Evolutionary conservation across 2,797 vertebrate species (phyloP).

Genomic region (Chelidonichthys spinosus): DNA sequence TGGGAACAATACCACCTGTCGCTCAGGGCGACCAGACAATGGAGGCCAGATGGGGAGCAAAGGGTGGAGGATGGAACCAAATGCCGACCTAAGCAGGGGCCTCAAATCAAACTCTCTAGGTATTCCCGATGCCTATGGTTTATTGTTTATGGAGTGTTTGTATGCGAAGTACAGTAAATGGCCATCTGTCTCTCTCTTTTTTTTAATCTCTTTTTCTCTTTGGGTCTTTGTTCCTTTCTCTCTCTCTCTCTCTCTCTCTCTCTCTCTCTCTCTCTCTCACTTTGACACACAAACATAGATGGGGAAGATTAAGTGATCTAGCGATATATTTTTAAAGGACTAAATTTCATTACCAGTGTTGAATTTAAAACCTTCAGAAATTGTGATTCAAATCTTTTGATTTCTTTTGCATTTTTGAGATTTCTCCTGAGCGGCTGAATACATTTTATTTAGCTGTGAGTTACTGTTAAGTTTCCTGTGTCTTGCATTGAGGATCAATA

Average conservation of each 20-base stretch:
- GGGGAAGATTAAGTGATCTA: background rate
- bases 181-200: slow-evolving; percentile 48
- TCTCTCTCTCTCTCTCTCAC: slow-evolving; percentile 7
- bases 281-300: slow-evolving; percentile 27
- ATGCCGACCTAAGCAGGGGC: slow-evolving; percentile 42
- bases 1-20: slow-evolving; percentile 80
- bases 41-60: slow-evolving; percentile 75
- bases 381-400: background rate
- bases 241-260: slow-evolving; percentile 15
- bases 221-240: slow-evolving; percentile 27
- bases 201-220: slow-evolving; percentile 16
- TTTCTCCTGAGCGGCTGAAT: background rate
- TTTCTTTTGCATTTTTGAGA: background rate
- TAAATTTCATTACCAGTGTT: background rate
- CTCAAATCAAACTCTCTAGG: slow-evolving; percentile 63
- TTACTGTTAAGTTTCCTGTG: background rate
- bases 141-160: slow-evolving; percentile 48
- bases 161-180: slow-evolving; percentile 40
- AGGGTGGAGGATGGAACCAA: slow-evolving; percentile 64
- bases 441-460: background rate
- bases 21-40: slow-evolving; percentile 69
- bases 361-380: background rate
- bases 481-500: background rate
- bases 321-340: background rate
- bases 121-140: slow-evolving; percentile 58